Conservation (phyloP, 2,888 invertebrate genomes). For the Netelia virgata region DNA sequence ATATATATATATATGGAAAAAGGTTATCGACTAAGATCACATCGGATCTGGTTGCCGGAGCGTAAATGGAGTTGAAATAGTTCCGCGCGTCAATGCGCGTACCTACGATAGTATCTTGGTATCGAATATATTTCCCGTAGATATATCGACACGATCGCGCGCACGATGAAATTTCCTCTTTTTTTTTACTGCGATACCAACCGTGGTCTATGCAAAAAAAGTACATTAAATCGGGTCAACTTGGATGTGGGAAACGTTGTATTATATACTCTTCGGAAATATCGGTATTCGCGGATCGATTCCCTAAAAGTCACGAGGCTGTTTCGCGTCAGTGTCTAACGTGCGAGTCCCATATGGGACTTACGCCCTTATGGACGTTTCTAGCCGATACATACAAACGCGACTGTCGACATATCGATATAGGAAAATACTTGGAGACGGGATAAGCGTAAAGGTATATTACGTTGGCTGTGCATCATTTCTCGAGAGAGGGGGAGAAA, state of each 20-base stretch:
- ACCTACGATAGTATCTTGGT: neutral
- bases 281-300: too few species aligned
- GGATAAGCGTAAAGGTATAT: neutral
- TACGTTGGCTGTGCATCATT: neutral
- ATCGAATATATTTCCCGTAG: neutral
- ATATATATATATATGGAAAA: neutral
- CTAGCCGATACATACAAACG: neutral
- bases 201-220: neutral
- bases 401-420: neutral
- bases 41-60: constrained; percentile 35
- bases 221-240: constrained; percentile 1
- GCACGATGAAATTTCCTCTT: constrained; percentile 37
- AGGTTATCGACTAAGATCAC: constrained; percentile 33
- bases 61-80: constrained; percentile 49
- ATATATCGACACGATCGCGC: neutral
- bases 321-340: neutral
- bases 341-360: neutral
- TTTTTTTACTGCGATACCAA: neutral
- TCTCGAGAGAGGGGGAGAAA: too few species aligned
- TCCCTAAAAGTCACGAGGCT: too few species aligned
- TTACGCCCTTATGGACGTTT: neutral
- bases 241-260: constrained; percentile 1
- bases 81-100: neutral
- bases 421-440: neutral
- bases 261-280: too few species aligned